Percentiles rank a stretch among this genome's conserved stretches.
phyloP scores from a whole-genome alignment of 2,113 vertebrate genomes.

The Ivindomyrus marchei region DNA sequence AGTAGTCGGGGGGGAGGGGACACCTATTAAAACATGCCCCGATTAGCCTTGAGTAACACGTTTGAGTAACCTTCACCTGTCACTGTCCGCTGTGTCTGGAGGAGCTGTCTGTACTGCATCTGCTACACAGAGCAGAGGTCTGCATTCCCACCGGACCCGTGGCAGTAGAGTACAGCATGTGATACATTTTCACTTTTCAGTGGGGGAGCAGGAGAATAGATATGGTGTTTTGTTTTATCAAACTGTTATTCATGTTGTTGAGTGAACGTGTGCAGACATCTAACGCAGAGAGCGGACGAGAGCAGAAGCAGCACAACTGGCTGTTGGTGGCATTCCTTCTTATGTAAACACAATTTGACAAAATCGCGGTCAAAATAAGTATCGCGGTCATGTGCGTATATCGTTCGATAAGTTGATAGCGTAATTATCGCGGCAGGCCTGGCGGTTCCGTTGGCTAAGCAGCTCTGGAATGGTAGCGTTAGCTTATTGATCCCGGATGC shows the following conservation, averaged over 20 bases:
- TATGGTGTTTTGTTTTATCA: too few relatives aligned
- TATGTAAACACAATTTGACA: neutral
- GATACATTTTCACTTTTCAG: neutral
- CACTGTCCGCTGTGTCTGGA: neutral
- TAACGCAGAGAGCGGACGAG: too few relatives aligned
- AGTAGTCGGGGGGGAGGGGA: neutral
- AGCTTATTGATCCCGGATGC: neutral
- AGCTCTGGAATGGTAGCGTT: neutral
- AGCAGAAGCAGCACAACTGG: neutral
- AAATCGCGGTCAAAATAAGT: neutral
- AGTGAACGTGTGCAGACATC: too few relatives aligned
- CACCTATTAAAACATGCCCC: neutral
- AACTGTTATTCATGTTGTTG: too few relatives aligned
- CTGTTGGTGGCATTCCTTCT: neutral
- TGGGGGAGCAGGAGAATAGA: neutral
- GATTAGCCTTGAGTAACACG: neutral
- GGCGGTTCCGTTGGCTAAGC: neutral
- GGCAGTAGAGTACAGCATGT: too few relatives aligned
- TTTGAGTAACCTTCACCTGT: neutral
- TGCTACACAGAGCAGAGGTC: neutral
- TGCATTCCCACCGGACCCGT: neutral
- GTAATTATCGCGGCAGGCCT: neutral
- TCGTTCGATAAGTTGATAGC: neutral
- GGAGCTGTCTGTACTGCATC: neutral
- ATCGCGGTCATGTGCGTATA: neutral